phyloP scores from a whole-genome alignment of 2,888 invertebrate species.

The Halictus quadricinctus region DNA sequence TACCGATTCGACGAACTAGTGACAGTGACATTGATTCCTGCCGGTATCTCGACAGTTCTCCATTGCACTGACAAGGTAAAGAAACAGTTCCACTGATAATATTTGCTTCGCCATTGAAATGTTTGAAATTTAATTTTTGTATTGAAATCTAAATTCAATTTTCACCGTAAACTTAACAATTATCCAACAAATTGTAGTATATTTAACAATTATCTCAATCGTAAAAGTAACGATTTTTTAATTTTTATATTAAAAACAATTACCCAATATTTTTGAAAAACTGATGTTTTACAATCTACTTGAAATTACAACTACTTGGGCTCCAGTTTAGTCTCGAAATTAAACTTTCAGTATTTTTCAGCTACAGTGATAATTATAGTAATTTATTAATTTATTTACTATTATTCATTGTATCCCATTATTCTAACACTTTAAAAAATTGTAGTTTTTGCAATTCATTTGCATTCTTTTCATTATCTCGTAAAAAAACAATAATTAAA shows the following conservation, averaged over 20 bases:
- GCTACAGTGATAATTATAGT: no score
- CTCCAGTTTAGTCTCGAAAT: background rate
- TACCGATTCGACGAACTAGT: background rate
- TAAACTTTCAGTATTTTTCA: background rate
- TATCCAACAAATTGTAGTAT: no score
- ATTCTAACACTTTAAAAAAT: background rate
- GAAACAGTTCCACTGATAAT: background rate
- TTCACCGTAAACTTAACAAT: background rate
- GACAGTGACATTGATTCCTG: background rate
- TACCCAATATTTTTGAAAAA: background rate
- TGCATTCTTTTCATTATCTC: background rate
- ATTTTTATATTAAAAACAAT: background rate
- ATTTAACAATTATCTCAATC: background rate
- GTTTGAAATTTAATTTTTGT: background rate
- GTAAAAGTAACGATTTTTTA: background rate
- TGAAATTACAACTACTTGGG: background rate
- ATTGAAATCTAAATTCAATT: background rate
- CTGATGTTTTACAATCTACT: background rate
- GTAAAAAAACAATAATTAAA: background rate
- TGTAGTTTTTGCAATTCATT: background rate
- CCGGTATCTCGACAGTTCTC: background rate
- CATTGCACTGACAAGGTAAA: constrained; percentile 6
- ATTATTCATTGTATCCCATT: background rate
- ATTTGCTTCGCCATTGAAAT: no score
- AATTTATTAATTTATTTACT: background rate